Evolutionary conservation across 1,140 invertebrate species (phyloP).

Genomic region (Pentalonia nigronervosa): DNA sequence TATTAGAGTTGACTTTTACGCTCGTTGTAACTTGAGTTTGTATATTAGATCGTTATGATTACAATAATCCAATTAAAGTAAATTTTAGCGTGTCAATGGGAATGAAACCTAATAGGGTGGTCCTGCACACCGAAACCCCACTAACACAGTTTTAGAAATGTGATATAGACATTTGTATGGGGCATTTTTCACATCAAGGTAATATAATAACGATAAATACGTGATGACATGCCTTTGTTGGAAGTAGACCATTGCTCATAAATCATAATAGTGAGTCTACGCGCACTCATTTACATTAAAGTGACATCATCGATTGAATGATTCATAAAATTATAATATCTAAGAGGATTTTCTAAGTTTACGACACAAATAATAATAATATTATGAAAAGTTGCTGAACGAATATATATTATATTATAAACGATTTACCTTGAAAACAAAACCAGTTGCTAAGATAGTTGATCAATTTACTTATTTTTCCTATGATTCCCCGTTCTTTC

Average conservation of each 20-base stretch:
- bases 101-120: not conserved
- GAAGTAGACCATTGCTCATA: not conserved
- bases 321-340: conserved; percentile 20
- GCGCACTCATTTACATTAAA: not conserved
- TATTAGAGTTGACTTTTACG: not conserved
- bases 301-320: conserved; percentile 37
- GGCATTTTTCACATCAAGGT: not conserved
- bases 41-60: not conserved
- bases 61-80: not conserved
- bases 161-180: not conserved
- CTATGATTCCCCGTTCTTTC: conserved; percentile 11
- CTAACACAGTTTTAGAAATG: not conserved
- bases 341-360: not conserved
- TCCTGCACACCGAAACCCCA: not conserved
- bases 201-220: not conserved
- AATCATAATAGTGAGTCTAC: not conserved
- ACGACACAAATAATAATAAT: conserved; percentile 7
- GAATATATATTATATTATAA: not conserved
- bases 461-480: conserved; percentile 20
- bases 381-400: not conserved
- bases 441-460: conserved; percentile 5
- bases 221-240: not conserved
- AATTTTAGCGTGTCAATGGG: not conserved
- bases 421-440: conserved; percentile 41
- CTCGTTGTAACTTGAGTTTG: not conserved